Percentiles rank a stretch among this genome's conserved stretches.
Evolutionary conservation across 2,888 invertebrate genomes (phyloP).

Genomic region (Prosopocoilus inquinatus): DNA sequence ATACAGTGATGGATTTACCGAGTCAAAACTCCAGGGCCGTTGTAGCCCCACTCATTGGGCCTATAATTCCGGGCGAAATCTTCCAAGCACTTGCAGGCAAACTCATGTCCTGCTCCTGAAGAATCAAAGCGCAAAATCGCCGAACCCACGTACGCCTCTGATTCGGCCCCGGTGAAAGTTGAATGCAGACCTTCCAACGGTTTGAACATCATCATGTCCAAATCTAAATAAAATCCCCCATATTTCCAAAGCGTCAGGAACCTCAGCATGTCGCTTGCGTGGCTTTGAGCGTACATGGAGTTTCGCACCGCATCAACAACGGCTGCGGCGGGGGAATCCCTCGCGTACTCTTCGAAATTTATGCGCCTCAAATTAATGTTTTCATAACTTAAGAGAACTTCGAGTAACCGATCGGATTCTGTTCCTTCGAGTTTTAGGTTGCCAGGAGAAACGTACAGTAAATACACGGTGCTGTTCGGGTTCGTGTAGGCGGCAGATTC

Average conservation of each 20-base stretch:
- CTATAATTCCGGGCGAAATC: slow-evolving; percentile 56
- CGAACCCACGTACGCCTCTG: slow-evolving; percentile 59
- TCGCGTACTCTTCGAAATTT: slow-evolving; percentile 54
- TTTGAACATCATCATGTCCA: slow-evolving; percentile 69
- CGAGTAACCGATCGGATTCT: slow-evolving; percentile 41
- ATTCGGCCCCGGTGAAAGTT: slow-evolving; percentile 66
- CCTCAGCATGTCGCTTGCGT: slow-evolving; percentile 65
- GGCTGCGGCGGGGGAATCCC: slow-evolving; percentile 57
- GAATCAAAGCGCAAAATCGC: slow-evolving; percentile 65
- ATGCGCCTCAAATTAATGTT: slow-evolving; percentile 57
- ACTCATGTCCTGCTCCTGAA: slow-evolving; percentile 55
- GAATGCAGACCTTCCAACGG: slow-evolving; percentile 54
- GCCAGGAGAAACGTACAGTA: slow-evolving; percentile 56
- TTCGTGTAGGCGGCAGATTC: slow-evolving; percentile 67
- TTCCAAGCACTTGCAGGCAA: slow-evolving; percentile 58
- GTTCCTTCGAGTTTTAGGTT: slow-evolving; percentile 24
- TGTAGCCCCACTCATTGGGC: slow-evolving; percentile 60
- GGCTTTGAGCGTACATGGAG: slow-evolving; percentile 58
- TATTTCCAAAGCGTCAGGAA: slow-evolving; percentile 70
- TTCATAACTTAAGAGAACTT: slow-evolving; percentile 48
- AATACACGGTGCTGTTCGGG: slow-evolving; percentile 56
- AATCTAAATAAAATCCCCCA: slow-evolving; percentile 75
- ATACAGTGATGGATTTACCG: slow-evolving; percentile 47
- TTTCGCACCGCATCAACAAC: slow-evolving; percentile 52
- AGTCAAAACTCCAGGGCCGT: slow-evolving; percentile 68